phyloP scores from a whole-genome alignment of 2,113 vertebrate species.

The Mesoclemmys tuberculata region DNA sequence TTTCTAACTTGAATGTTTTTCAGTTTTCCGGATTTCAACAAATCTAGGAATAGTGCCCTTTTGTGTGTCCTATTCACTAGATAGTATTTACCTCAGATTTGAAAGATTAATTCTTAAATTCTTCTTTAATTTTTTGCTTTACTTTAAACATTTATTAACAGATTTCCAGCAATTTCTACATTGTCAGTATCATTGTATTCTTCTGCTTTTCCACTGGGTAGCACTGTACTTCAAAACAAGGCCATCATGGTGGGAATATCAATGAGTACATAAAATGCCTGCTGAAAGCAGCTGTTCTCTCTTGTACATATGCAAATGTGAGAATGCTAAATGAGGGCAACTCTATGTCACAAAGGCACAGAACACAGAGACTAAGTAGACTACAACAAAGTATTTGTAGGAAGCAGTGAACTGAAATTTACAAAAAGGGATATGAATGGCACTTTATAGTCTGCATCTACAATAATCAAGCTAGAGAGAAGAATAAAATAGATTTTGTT shows the following conservation, averaged over 20 bases:
- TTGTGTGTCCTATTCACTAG: neutral
- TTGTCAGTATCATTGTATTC: slow-evolving; percentile 60
- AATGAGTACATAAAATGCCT: slow-evolving; percentile 64
- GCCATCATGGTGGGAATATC: slow-evolving; percentile 62
- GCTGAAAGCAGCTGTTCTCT: slow-evolving; percentile 72
- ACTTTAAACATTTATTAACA: slow-evolving; percentile 40
- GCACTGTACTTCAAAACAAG: slow-evolving; percentile 75
- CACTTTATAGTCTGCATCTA: neutral
- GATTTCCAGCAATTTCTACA: neutral
- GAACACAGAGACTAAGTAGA: slow-evolving; percentile 37
- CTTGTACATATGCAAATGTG: slow-evolving; percentile 62
- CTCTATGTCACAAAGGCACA: slow-evolving; percentile 49
- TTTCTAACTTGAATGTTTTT: neutral
- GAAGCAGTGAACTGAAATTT: slow-evolving; percentile 35
- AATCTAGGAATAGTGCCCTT: neutral
- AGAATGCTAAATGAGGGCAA: slow-evolving; percentile 52
- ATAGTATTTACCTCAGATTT: neutral
- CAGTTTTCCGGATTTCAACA: neutral
- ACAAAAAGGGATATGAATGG: slow-evolving; percentile 10
- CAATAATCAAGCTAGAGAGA: slow-evolving; percentile 3
- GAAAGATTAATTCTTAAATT: neutral
- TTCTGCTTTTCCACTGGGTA: slow-evolving; percentile 76
- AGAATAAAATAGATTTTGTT: slow-evolving; percentile 41
- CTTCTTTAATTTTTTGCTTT: neutral
- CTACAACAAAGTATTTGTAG: slow-evolving; percentile 54